Conservation (phyloP, 1,140 invertebrate species). For the Drosophila quadrilineata region DNA sequence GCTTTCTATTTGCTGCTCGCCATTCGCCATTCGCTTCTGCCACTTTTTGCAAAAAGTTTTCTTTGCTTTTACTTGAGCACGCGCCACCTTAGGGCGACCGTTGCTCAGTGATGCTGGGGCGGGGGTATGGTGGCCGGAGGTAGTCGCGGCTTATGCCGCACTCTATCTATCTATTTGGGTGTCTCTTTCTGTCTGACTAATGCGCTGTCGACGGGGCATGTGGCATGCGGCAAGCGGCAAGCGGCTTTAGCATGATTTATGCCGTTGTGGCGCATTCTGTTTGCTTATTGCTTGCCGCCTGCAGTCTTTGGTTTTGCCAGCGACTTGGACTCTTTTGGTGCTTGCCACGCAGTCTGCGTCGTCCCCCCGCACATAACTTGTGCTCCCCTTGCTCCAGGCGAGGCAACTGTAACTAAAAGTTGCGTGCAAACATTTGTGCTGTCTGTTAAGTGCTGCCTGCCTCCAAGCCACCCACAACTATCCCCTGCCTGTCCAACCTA, state of each 20-base stretch:
- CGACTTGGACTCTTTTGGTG: not conserved
- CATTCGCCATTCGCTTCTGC: conserved; percentile 20
- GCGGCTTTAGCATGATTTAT: conserved; percentile 66
- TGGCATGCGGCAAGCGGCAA: too few species aligned
- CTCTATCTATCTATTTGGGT: not conserved
- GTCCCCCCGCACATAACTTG: too few species aligned
- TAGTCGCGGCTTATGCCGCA: not conserved
- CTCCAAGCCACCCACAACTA: conserved; percentile 3
- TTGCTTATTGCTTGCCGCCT: conserved; percentile 51
- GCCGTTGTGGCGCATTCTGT: conserved; percentile 63
- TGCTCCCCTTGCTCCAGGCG: not conserved
- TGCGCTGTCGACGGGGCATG: too few species aligned
- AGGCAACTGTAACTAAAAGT: conserved; percentile 64
- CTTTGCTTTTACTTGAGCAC: conserved; percentile 56
- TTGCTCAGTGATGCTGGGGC: not conserved
- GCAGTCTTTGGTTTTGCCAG: not conserved
- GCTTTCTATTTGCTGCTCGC: not conserved
- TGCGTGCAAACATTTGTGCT: conserved; percentile 69
- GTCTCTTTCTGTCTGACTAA: too few species aligned
- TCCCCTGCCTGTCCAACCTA: too few species aligned
- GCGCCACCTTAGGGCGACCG: conserved; percentile 31
- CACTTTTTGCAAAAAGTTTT: conserved; percentile 64
- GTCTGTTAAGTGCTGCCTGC: conserved; percentile 55
- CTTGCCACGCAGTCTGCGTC: not conserved
- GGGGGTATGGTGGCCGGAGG: not conserved